Base-by-base conservation (phyloP, 2,113 vertebrate genomes). In the Cochlearius cochlearius region DNA sequence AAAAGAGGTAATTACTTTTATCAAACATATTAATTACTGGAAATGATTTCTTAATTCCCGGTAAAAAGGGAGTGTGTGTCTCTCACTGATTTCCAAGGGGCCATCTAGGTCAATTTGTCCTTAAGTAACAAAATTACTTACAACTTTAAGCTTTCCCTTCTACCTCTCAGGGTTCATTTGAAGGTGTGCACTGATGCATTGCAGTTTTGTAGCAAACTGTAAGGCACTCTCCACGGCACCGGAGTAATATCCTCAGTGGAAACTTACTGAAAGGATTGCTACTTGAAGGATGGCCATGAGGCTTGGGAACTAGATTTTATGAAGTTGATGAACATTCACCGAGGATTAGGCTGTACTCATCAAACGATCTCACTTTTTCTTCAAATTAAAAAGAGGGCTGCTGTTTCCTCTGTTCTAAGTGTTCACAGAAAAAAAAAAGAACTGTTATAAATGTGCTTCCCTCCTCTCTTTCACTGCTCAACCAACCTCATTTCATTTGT, bases 191-290 rank as follows among this genome's bases (percentile, higher is more conserved):
- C 43, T 88, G 85, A 90, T 96, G 66, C 87, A 90, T 79, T 93
- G 66, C 85, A 90, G 74, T 94, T 90, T 73, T 86, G 58, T 93
- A 92, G 74, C 32, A 90, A 95, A 94, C 23, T 93, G 50, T 60
- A 60, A 86, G 85, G 74, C 60, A 73, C 49, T 93, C 29, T 88
- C 36, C 2, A 1, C 6, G 5, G 79, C 92, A 92, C 63, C 41
- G 76, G 74, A 93, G 49, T 88, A 86, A 96, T 95, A 96, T 88
- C 47, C 59, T 90, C 67, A 43, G 82, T 92, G 88, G 92, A 95
- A 95, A 95, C 67, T 59, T 93, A 83, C 58, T 88, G 95, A 62
- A 92, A 92, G 67, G 6, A 93, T 62, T 96, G 67, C 50, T 67
- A 12, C 59, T 77, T 96, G 78, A 93, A 90, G 36, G 63, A 77